These are phyloP conservation scores for Petrocephalus microphthalmus DNA, from an alignment of 2,113 vertebrate species.

Conservation along the genomic window DNA sequence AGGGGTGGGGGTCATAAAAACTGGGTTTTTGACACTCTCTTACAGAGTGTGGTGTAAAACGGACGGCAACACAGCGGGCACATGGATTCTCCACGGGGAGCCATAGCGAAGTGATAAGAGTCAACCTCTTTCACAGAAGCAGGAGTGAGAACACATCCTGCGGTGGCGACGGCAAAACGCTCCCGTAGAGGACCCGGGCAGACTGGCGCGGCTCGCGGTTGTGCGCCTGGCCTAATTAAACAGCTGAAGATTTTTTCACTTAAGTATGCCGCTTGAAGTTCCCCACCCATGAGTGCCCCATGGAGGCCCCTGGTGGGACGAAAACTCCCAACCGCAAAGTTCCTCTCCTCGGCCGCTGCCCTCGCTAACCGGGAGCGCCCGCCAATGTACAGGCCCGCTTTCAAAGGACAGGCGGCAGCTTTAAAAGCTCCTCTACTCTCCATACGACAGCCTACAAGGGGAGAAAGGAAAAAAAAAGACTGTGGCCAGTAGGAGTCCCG, in stretches of 20 bases:
- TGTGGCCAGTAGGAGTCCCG: constrained; percentile 46
- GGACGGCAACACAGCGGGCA: not conserved
- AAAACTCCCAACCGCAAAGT: not conserved
- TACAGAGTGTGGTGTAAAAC: too few species aligned
- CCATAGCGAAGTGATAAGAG: not conserved
- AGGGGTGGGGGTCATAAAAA: not conserved
- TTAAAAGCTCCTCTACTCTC: not conserved
- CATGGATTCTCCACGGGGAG: not conserved
- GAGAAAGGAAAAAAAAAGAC: not conserved
- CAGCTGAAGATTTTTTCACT: not conserved
- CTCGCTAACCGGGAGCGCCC: not conserved
- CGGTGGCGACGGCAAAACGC: not conserved
- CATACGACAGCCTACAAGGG: constrained; percentile 19
- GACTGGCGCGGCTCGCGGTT: not conserved
- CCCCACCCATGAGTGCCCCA: not conserved
- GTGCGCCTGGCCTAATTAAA: not conserved
- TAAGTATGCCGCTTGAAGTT: not conserved
- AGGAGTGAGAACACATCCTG: not conserved
- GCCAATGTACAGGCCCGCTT: not conserved
- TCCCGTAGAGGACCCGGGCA: not conserved
- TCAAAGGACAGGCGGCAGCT: not conserved
- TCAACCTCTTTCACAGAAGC: not conserved
- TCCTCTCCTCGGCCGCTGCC: not conserved
- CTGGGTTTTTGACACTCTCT: not conserved
- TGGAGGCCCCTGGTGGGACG: not conserved